Conservation (phyloP, 2,888 invertebrate species). For the Drosophila anceps region DNA sequence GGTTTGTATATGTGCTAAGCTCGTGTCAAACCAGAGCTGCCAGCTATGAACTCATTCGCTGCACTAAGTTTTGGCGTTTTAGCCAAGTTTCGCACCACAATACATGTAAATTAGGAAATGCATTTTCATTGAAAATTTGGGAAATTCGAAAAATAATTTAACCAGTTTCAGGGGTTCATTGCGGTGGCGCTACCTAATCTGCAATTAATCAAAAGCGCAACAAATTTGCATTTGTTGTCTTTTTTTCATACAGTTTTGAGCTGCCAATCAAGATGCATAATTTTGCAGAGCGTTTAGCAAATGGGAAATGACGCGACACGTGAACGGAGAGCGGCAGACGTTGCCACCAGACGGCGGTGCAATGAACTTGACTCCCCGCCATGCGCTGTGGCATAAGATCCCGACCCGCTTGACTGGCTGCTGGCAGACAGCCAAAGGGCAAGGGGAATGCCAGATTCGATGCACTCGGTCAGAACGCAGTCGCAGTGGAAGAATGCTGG, state of each 20-base stretch:
- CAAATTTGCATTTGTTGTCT: conserved; percentile 25
- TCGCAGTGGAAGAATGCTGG: conserved; percentile 28
- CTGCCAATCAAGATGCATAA: conserved; percentile 73
- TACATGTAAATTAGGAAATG: conserved; percentile 51
- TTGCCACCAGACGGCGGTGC: conserved; percentile 60
- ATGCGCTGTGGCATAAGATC: conserved; percentile 51
- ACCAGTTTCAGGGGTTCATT: conserved; percentile 32
- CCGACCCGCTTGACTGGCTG: conserved; percentile 71
- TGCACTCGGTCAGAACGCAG: conserved; percentile 53
- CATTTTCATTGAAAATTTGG: conserved; percentile 38
- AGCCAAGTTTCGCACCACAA: conserved; percentile 7
- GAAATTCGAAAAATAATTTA: conserved; percentile 31
- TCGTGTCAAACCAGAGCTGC: neutral
- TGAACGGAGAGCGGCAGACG: conserved; percentile 59
- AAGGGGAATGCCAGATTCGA: conserved; percentile 32
- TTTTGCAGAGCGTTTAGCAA: conserved; percentile 50
- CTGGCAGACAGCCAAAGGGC: conserved; percentile 65
- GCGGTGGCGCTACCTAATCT: conserved; percentile 44
- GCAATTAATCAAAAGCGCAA: conserved; percentile 72
- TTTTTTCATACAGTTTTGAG: conserved; percentile 15
- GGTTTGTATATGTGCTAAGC: conserved; percentile 19
- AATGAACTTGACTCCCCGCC: conserved; percentile 68
- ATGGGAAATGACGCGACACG: conserved; percentile 64
- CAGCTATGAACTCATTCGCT: conserved; percentile 13
- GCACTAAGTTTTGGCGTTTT: neutral